Base-by-base conservation (phyloP, 1,140 invertebrate genomes). In the Caenorhabditis inopinata region DNA sequence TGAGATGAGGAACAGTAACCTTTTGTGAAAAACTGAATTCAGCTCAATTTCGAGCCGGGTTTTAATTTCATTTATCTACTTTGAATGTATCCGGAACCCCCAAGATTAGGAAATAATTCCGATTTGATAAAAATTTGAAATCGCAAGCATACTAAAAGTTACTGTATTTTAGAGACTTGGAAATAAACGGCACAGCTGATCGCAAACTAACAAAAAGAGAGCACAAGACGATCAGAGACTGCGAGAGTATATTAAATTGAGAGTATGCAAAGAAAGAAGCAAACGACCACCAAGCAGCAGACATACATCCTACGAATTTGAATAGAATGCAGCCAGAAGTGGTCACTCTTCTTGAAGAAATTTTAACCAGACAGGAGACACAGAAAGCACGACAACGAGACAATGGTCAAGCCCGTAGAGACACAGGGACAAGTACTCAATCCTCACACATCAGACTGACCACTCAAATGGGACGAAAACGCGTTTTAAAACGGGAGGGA, bases 371-470 rank as follows among this genome's bases (percentile, higher is more conserved):
- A 38, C 58, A 38, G n/a, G 32, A 68, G 58, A 68, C 58, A 25
- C 1, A 35, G 32, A 51, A 21, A 51, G 48, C 48, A 23, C 48
- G 48, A 51, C 48, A 32, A 12, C n/a, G 51, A 58, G 51, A 32
- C 25, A 58, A 32, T 58, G 51, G 51, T 58, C 51, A 58, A 58
- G 51, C 3, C 25, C 32, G 27, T 23, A 32, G 51, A 58, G 51
- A 58, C 12, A 18, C 58, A 68, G 58, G 38, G 58, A 68, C 32
- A 68, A 38, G 58, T 38, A 68, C 58, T 29, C 51, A n/a, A 29
- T 58, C 48, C 51, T 68, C 58, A 68, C 32, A 68, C 58, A 68
- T 68, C 58, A 38, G 58, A 68, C 58, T 68, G 58, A 68, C 58
- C 58, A 68, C 58, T 68, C 58, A 68, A 38, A 68, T 21, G 32